A percentile compares a stretch with the other conserved stretches of the same genome.
Conservation (phyloP, 2,113 vertebrate genomes). For the Rhinopomastus cyanomelas region DNA sequence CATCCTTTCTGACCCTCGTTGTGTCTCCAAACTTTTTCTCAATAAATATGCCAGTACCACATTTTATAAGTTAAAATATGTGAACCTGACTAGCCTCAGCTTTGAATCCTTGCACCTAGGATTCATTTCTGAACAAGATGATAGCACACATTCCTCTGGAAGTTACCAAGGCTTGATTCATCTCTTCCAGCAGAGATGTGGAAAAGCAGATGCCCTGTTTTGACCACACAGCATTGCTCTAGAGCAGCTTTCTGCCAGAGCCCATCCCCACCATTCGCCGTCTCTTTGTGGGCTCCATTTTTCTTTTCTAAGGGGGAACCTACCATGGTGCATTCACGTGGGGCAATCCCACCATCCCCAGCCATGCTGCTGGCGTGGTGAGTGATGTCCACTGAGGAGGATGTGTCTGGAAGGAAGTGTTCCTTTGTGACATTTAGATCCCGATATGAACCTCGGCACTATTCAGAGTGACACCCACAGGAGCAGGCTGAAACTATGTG, state of each 20-base stretch:
- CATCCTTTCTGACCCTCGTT: background rate
- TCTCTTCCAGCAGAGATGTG: background rate
- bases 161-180: background rate
- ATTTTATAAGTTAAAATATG: background rate
- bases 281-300: background rate
- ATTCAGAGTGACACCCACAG: background rate
- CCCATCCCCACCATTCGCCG: background rate
- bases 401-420: background rate
- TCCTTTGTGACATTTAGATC: background rate
- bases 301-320: background rate
- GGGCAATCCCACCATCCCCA: background rate
- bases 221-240: background rate
- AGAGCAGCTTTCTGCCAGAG: background rate
- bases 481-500: background rate
- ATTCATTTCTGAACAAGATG: background rate
- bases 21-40: background rate
- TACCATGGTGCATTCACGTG: background rate
- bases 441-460: background rate
- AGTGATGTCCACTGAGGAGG: background rate
- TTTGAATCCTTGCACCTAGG: background rate
- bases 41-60: background rate
- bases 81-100: background rate
- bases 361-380: fast-evolving
- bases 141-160: background rate
- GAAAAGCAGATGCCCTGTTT: background rate